A percentile compares a stretch with the other conserved stretches of the same genome.
phyloP scores from a whole-genome alignment of 2,797 vertebrate genomes.

The Ataeniobius toweri region DNA sequence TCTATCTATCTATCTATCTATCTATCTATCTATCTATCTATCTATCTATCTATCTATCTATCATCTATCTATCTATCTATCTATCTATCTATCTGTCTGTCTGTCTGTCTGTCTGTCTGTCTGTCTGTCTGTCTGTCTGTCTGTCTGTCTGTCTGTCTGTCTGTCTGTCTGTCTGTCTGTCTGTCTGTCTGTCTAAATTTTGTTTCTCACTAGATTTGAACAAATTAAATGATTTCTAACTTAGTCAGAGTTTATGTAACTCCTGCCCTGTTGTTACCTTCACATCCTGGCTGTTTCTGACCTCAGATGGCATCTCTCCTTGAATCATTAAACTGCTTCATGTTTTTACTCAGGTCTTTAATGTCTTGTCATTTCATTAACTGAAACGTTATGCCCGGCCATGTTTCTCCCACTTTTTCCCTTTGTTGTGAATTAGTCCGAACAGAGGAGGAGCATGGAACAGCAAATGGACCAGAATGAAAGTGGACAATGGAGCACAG shows the following conservation, averaged over 20 bases:
- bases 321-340: constrained; percentile 35
- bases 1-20: constrained; percentile 10
- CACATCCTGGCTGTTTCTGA: not conserved
- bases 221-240: not conserved
- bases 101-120: not conserved
- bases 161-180: too few species aligned
- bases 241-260: not conserved
- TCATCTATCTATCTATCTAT: constrained; percentile 12
- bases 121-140: constrained; percentile 80
- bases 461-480: constrained; percentile 54
- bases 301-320: constrained; percentile 3
- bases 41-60: constrained; percentile 1
- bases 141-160: constrained; percentile 53
- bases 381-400: constrained; percentile 43
- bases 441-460: constrained; percentile 45
- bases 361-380: constrained; percentile 52
- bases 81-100: constrained; percentile 5
- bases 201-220: not conserved
- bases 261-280: not conserved
- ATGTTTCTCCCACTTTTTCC: constrained; percentile 23
- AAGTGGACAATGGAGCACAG: constrained; percentile 52
- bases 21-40: constrained; percentile 14
- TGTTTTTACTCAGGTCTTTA: constrained; percentile 38
- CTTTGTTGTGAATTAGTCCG: constrained; percentile 43
- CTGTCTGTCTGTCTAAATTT: too few species aligned